Percentiles rank a stretch among this genome's conserved stretches.
phyloP scores from a whole-genome alignment of 2,888 invertebrate species.

The Idaea straminata region DNA sequence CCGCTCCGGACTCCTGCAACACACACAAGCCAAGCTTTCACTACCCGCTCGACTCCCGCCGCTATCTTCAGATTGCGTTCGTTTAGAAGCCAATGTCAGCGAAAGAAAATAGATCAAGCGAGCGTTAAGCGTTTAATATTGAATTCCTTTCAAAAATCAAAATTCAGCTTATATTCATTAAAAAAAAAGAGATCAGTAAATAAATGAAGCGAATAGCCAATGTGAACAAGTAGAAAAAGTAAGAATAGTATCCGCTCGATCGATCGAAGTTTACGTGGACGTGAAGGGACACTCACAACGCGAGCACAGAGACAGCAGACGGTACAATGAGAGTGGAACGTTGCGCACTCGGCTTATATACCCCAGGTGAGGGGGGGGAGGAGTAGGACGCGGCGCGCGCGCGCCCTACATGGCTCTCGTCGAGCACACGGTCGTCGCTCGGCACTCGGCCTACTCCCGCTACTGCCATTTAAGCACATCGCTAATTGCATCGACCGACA shows the following conservation, averaged over 20 bases:
- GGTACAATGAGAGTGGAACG: constrained; percentile 15
- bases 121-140: background rate
- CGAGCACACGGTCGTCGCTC: constrained; percentile 8
- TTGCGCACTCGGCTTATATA: background rate
- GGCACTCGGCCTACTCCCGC: constrained; percentile 13
- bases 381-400: constrained; percentile 13
- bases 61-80: background rate
- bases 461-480: constrained; percentile 54
- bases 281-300: constrained; percentile 32
- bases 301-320: constrained; percentile 27
- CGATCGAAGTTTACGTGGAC: constrained; percentile 18
- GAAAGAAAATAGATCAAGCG: background rate
- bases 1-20: background rate
- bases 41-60: background rate
- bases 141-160: too few relatives aligned
- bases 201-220: too few relatives aligned
- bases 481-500: constrained; percentile 37
- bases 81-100: background rate
- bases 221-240: background rate
- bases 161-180: too few relatives aligned
- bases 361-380: constrained; percentile 4
- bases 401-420: constrained; percentile 25
- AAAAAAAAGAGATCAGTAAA: too few relatives aligned
- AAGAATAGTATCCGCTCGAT: constrained; percentile 30
- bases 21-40: background rate